phyloP scores from a whole-genome alignment of 1,140 invertebrate genomes.

The Neodiprion fabricii region DNA sequence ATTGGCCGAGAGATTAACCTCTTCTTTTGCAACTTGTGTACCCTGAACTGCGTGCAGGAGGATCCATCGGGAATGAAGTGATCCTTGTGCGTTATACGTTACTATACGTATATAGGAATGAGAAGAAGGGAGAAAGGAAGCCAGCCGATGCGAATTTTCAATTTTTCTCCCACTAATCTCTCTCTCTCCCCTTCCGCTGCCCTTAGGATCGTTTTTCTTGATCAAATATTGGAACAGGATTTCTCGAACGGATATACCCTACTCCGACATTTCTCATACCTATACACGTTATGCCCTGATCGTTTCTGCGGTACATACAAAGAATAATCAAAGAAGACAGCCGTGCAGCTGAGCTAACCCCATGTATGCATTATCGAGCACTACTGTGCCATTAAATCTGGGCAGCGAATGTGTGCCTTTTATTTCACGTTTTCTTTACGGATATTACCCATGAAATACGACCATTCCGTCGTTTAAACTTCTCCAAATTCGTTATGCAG shows the following conservation, averaged over 20 bases:
- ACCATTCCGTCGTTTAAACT: no score
- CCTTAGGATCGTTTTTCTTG: neutral
- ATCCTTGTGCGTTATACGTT: neutral
- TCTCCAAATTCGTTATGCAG: no score
- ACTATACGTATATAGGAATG: neutral
- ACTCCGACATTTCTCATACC: no score
- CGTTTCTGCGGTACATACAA: neutral
- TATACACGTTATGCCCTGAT: no score
- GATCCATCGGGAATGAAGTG: neutral
- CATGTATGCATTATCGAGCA: neutral
- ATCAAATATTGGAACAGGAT: neutral
- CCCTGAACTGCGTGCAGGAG: no score
- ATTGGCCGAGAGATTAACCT: no score
- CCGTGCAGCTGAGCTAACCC: neutral
- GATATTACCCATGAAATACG: no score
- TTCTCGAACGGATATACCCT: neutral
- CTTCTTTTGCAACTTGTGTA: no score
- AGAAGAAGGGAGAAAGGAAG: neutral
- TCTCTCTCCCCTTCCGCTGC: neutral
- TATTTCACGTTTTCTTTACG: no score
- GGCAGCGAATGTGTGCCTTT: no score
- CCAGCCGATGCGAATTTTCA: neutral
- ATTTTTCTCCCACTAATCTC: neutral
- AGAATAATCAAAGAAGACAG: neutral
- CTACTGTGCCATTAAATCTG: no score